A percentile compares a stretch with the other conserved stretches of the same genome.
These are phyloP conservation scores for Halesus radiatus DNA, from an alignment of 1,140 invertebrate species.

Conservation along the genomic window DNA sequence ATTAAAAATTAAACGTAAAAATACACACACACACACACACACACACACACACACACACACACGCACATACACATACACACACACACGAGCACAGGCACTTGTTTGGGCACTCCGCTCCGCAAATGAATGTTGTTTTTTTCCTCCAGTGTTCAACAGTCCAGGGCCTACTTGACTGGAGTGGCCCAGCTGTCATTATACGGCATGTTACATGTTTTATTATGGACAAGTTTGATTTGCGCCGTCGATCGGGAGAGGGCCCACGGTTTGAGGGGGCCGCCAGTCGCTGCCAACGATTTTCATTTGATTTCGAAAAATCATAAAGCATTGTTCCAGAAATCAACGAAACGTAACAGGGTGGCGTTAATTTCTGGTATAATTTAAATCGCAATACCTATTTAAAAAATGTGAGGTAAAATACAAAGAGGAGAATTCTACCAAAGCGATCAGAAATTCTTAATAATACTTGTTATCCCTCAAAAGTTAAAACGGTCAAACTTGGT, in stretches of 20 bases:
- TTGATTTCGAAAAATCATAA: conserved; percentile 10
- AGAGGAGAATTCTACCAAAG: no score
- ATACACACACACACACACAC: neutral
- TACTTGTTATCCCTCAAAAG: no score
- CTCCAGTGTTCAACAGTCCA: conserved; percentile 70
- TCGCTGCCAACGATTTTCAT: conserved; percentile 25
- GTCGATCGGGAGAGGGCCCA: conserved; percentile 6
- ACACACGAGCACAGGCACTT: conserved; percentile 38
- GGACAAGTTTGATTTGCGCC: conserved; percentile 60
- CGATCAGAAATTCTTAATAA: no score
- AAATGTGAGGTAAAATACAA: no score
- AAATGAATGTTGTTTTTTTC: conserved; percentile 67
- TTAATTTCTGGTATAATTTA: no score
- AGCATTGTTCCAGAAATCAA: neutral
- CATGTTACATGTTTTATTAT: conserved; percentile 72
- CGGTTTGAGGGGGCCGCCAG: conserved; percentile 15
- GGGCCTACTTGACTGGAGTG: conserved; percentile 70
- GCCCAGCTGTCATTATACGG: conserved; percentile 72
- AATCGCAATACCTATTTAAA: no score
- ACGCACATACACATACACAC: no score
- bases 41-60: neutral
- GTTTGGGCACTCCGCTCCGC: conserved; percentile 56
- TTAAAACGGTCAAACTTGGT: no score
- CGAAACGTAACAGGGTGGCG: no score
- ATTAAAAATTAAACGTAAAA: no score